Evolutionary conservation across 37 sponge, comb jelly and placozoan species (phyloP).

Genomic region (Ephydatia muelleri): DNA sequence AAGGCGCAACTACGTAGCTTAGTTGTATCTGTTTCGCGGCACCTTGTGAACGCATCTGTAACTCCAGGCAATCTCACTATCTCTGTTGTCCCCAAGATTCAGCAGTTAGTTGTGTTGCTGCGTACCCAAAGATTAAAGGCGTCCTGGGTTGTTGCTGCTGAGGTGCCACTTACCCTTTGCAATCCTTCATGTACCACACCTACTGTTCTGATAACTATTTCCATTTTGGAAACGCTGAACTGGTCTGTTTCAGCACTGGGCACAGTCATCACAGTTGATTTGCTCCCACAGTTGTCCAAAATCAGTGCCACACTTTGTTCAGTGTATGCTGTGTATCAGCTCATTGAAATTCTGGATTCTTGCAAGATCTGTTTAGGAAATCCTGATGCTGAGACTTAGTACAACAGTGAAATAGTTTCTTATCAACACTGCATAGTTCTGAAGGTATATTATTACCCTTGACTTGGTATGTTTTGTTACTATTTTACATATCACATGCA

Average conservation of each 20-base stretch:
- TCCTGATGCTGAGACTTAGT: too few species aligned
- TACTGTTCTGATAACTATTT: background rate
- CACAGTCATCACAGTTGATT: too few species aligned
- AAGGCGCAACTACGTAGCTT: background rate
- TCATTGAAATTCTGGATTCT: too few species aligned
- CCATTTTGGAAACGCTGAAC: background rate
- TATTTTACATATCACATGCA: too few species aligned
- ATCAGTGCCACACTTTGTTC: too few species aligned
- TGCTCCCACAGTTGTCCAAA: too few species aligned
- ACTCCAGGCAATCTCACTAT: background rate
- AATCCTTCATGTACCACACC: conserved; percentile 1
- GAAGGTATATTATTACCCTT: too few species aligned
- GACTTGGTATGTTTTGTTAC: too few species aligned
- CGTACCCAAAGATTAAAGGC: background rate
- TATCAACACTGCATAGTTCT: too few species aligned
- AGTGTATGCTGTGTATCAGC: too few species aligned
- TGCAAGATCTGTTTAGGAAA: too few species aligned
- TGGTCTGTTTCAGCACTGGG: background rate
- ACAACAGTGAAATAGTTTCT: too few species aligned
- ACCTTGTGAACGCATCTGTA: background rate
- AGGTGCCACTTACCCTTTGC: background rate
- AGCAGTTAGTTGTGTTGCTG: conserved; percentile 1
- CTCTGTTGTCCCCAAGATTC: conserved; percentile 1
- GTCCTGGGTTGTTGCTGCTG: conserved; percentile 1
- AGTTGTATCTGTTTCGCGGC: conserved; percentile 1